phyloP scores from a whole-genome alignment of 2,797 vertebrate species.

The Tadarida brasiliensis region DNA sequence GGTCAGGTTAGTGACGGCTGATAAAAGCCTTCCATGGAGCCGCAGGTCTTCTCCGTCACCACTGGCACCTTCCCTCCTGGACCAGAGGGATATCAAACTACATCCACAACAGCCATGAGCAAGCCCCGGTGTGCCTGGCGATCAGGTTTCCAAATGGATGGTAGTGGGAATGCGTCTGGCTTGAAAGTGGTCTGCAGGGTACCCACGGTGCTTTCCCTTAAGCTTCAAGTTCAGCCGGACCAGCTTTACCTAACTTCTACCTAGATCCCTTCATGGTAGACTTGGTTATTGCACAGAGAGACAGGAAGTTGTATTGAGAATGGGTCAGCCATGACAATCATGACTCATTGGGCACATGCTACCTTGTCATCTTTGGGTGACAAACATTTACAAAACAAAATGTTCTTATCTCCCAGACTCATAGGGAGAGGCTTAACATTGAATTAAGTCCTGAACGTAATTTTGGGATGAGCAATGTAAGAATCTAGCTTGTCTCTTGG shows the following conservation, averaged over 20 bases:
- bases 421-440: neutral
- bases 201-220: neutral
- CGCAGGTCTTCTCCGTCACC: neutral
- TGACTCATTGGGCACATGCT: neutral
- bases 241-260: neutral
- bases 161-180: rapidly evolving
- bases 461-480: neutral
- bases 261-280: neutral
- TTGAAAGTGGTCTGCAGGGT: no score
- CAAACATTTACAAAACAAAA: neutral
- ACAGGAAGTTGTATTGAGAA: neutral
- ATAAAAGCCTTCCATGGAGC: neutral
- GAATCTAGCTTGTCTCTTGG: neutral
- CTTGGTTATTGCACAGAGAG: neutral
- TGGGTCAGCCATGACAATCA: neutral
- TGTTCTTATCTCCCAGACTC: neutral
- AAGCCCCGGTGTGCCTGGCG: rapidly evolving
- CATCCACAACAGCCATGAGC: rapidly evolving
- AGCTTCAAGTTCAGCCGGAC: neutral
- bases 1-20: neutral
- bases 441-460: neutral
- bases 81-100: neutral
- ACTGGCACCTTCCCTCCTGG: neutral
- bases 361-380: neutral
- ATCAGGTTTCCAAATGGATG: neutral